phyloP scores from a whole-genome alignment of 2,888 invertebrate genomes.

The Sclerodermus sp. region DNA sequence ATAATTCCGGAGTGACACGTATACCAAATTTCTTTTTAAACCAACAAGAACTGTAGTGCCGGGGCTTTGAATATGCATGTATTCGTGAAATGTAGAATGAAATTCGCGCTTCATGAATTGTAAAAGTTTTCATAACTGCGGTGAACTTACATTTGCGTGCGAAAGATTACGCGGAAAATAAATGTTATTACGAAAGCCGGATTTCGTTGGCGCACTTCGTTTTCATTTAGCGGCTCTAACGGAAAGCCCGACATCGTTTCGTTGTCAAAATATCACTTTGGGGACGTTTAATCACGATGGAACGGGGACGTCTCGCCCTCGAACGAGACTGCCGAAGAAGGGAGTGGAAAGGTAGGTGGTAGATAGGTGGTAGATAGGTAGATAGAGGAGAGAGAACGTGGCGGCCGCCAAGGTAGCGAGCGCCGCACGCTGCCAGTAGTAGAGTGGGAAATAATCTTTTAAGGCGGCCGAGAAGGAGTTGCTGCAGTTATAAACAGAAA shows the following conservation, averaged over 20 bases:
- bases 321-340: conserved; percentile 5
- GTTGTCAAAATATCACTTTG: background rate
- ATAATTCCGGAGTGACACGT: background rate
- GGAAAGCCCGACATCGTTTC: background rate
- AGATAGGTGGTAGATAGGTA: conserved; percentile 1
- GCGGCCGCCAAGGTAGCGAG: background rate
- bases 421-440: background rate
- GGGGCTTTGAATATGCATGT: conserved; percentile 1
- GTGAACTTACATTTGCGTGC: background rate
- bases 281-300: conserved; percentile 17
- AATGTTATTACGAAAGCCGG: background rate
- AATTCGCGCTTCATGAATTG: conserved; percentile 1
- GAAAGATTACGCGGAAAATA: background rate
- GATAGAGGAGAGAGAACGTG: conserved; percentile 7
- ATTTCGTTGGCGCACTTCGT: background rate
- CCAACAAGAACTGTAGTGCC: no score
- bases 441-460: conserved; percentile 41
- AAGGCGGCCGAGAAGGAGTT: conserved; percentile 41
- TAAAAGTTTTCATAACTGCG: background rate
- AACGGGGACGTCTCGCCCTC: background rate
- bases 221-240: background rate
- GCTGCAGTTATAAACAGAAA: conserved; percentile 51
- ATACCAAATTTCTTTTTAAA: background rate
- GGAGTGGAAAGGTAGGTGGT: conserved; percentile 4
- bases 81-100: background rate